phyloP scores from a whole-genome alignment of 2,113 vertebrate species.

The Neotragus moschatus region DNA sequence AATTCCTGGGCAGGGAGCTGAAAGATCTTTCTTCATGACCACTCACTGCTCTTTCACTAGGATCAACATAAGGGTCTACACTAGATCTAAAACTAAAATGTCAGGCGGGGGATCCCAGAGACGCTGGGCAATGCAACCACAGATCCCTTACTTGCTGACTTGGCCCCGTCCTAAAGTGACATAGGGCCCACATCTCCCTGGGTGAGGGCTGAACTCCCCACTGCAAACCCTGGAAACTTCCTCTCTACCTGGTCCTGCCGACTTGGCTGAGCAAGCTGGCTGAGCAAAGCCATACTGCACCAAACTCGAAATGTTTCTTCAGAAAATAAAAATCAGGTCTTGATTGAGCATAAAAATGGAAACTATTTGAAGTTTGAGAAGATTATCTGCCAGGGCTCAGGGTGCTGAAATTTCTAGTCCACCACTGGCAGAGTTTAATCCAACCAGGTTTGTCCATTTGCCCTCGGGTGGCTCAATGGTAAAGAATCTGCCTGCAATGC shows the following conservation, averaged over 20 bases:
- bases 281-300: neutral
- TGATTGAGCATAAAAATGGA: neutral
- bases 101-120: neutral
- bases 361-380: neutral
- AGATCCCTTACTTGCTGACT: neutral
- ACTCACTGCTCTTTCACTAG: neutral
- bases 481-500: neutral
- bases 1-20: neutral
- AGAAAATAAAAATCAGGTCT: neutral
- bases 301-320: neutral
- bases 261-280: neutral
- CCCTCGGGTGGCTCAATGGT: neutral
- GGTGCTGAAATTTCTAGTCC: neutral
- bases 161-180: neutral
- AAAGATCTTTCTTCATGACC: neutral
- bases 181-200: neutral
- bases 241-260: neutral
- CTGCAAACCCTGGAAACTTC: neutral
- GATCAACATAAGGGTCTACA: neutral
- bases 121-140: rapidly evolving
- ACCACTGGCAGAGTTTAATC: neutral
- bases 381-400: neutral
- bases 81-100: neutral
- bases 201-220: neutral
- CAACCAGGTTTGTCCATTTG: neutral